Evolutionary conservation across 2,888 invertebrate genomes (phyloP).

Genomic region (Andrena dorsata): DNA sequence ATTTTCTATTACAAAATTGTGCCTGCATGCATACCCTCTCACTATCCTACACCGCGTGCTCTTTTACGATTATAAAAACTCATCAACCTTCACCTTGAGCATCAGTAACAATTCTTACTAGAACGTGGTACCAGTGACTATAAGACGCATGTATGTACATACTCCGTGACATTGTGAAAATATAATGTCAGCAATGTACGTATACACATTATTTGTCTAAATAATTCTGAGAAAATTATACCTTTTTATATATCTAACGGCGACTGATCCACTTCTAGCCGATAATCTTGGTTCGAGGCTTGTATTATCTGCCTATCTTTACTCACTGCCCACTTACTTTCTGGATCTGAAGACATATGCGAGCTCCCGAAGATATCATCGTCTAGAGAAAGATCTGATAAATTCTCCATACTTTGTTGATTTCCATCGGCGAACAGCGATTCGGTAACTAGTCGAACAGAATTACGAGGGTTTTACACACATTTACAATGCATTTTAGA

Average conservation of each 20-base stretch:
- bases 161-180: slow-evolving; percentile 17
- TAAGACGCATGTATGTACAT: slow-evolving; percentile 41
- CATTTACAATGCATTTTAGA: slow-evolving; percentile 23
- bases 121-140: slow-evolving; percentile 36
- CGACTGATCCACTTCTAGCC: slow-evolving; percentile 87
- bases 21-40: neutral
- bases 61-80: slow-evolving; percentile 38
- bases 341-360: slow-evolving; percentile 90
- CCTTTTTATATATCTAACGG: slow-evolving; percentile 49
- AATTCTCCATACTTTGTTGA: slow-evolving; percentile 81
- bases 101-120: slow-evolving; percentile 16
- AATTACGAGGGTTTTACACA: neutral
- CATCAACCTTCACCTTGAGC: slow-evolving; percentile 39
- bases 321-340: slow-evolving; percentile 88
- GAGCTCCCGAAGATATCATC: slow-evolving; percentile 86
- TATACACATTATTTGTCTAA: slow-evolving; percentile 15
- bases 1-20: slow-evolving; percentile 22
- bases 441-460: slow-evolving; percentile 70
- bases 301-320: slow-evolving; percentile 74
- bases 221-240: slow-evolving; percentile 31
- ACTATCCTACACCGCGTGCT: slow-evolving; percentile 11
- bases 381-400: slow-evolving; percentile 86
- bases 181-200: slow-evolving; percentile 17
- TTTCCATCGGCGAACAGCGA: slow-evolving; percentile 74
- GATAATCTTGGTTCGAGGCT: slow-evolving; percentile 83